Conservation (phyloP, 1,140 invertebrate species). For the Drosophila kurseongensis region DNA sequence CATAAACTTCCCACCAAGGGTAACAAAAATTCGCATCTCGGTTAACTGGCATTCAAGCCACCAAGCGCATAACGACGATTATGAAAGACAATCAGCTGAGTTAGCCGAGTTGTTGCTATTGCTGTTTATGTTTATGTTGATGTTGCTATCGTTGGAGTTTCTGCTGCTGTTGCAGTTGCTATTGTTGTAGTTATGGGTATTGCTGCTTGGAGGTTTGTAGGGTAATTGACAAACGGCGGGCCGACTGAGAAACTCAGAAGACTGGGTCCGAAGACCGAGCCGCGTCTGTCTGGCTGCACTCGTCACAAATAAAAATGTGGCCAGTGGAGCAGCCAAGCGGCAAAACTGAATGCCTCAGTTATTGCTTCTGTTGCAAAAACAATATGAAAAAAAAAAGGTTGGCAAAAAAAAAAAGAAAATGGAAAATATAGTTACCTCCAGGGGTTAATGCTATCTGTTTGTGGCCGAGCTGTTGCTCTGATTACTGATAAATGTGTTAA, state of each 20-base stretch:
- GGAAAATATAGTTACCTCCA: slow-evolving; percentile 35
- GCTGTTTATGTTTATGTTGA: slow-evolving; percentile 17
- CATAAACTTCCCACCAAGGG: slow-evolving; percentile 1
- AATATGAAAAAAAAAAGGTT: slow-evolving; percentile 33
- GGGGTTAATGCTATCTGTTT: slow-evolving; percentile 59
- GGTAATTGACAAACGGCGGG: slow-evolving; percentile 73
- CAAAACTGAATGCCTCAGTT: slow-evolving; percentile 66
- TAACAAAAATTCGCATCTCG: slow-evolving; percentile 3
- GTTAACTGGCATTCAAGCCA: slow-evolving; percentile 4
- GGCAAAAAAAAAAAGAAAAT: slow-evolving; percentile 10
- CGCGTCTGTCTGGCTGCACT: slow-evolving; percentile 29
- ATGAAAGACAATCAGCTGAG: slow-evolving; percentile 81
- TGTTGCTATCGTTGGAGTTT: slow-evolving; percentile 22
- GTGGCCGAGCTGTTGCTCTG: slow-evolving; percentile 54
- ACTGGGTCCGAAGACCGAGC: slow-evolving; percentile 11
- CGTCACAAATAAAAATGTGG: slow-evolving; percentile 54
- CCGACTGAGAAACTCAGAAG: slow-evolving; percentile 33
- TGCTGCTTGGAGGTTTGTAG: slow-evolving; percentile 71
- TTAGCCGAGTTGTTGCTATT: slow-evolving; percentile 21
- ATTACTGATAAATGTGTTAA: slow-evolving; percentile 72
- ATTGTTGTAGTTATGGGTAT: slow-evolving; percentile 21
- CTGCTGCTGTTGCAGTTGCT: slow-evolving; percentile 18
- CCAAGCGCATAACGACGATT: slow-evolving; percentile 57
- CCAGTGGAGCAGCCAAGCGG: slow-evolving; percentile 74
- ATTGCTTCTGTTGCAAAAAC: slow-evolving; percentile 57